These are phyloP conservation scores for Megalopta genalis DNA, from an alignment of 1,140 invertebrate genomes.

Conservation along the genomic window DNA sequence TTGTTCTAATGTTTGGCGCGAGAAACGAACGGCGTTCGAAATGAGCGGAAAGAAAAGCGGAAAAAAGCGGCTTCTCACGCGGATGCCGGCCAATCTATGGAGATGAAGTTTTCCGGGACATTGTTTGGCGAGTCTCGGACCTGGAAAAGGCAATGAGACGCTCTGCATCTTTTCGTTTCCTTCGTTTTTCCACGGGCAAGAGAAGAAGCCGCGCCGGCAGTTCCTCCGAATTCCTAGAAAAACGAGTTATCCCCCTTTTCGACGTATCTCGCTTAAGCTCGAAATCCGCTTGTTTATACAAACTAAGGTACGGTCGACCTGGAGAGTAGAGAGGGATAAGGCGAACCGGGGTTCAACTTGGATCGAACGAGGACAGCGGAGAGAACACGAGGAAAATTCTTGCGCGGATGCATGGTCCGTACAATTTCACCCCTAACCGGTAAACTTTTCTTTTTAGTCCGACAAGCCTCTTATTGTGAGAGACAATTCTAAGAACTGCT, in stretches of 20 bases:
- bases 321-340: neutral
- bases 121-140: conserved; percentile 45
- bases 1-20: too few species aligned
- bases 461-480: conserved; percentile 69
- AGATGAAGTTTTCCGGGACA: conserved; percentile 49
- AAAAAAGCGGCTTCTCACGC: too few species aligned
- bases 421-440: conserved; percentile 66
- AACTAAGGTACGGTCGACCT: conserved; percentile 55
- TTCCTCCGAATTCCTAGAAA: conserved; percentile 48
- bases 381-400: conserved; percentile 54
- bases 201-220: conserved; percentile 18
- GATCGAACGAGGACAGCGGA: neutral
- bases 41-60: too few species aligned
- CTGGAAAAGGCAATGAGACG: conserved; percentile 36
- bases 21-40: too few species aligned
- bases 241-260: conserved; percentile 50
- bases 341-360: neutral
- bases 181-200: neutral
- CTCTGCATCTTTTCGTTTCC: neutral
- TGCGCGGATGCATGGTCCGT: conserved; percentile 60
- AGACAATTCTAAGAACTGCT: conserved; percentile 67
- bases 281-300: conserved; percentile 72
- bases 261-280: conserved; percentile 65
- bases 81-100: conserved; percentile 47
- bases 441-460: conserved; percentile 69